Evolutionary conservation across 1,140 invertebrate species (phyloP), one percentile per base, ranked within the genome.

Genomic region (Melanaphis sacchari): DNA sequence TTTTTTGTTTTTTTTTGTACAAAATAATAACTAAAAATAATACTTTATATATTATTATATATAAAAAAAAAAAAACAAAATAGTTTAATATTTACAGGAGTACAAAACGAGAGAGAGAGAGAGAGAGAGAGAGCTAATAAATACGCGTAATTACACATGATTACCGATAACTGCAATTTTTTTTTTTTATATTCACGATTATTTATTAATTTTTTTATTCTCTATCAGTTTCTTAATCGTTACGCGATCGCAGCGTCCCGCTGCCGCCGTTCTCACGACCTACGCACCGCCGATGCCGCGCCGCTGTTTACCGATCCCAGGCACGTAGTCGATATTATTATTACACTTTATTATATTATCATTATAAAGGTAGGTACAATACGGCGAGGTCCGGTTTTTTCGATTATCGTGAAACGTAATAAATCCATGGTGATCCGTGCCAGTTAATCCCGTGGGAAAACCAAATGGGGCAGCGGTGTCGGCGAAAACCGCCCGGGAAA

Each of bases 11-110:
- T 87, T 11, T 87, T 87, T 88, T 89, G n/a, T 89, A 89, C 87
- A 89, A 89, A 89, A 87, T 87, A 87, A 89, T 89, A 90, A 90
- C 21, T 88, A 88, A 88, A 49, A 88, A 88, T 90, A 90, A 90
- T 40, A 59, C 49, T 90, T 52, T n/a, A 89, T 85, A 76, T 66
- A 66, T 66, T n/a, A n/a, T 38, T 31, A 18, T n/a, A 38, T 43
- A 87, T n/a, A n/a, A n/a, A n/a, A 46, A 41, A 46, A 87, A 85
- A 54, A 54, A 90, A 59, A 59, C 36, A 90, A 59, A 90, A 90
- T 59, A 59, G 52, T 90, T 90, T 59, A 4, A 59, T 90, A 90
- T 90, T 90, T 59, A 90, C 52, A 90, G 11, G 43, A 88, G 43
- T 49, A 90, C 36, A 52, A 36, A 7, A 46, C 43, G 26, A 87